Conservation (phyloP, 1,140 invertebrate species). For the Yoshiicerus persimilis region DNA sequence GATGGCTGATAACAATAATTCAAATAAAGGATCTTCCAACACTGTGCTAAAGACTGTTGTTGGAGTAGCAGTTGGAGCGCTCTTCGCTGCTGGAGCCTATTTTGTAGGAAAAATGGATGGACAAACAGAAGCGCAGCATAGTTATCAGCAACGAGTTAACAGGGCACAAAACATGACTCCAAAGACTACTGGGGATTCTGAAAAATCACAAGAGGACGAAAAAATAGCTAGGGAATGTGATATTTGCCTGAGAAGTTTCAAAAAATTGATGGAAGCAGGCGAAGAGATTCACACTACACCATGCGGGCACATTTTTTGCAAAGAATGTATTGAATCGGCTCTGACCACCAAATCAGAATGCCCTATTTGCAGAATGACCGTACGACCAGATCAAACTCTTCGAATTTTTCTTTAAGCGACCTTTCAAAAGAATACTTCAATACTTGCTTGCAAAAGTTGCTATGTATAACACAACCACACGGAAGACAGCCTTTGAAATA, state of each 20-base stretch:
- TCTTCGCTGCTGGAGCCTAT: not conserved
- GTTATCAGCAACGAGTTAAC: not conserved
- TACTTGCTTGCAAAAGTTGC: no score
- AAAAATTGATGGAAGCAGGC: slow-evolving; percentile 3
- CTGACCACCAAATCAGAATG: not conserved
- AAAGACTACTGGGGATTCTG: not conserved
- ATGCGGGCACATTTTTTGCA: slow-evolving; percentile 32
- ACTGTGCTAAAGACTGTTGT: not conserved
- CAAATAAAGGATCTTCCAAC: not conserved
- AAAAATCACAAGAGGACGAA: not conserved
- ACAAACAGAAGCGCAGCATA: not conserved
- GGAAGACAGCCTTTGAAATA: no score
- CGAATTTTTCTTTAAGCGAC: slow-evolving; percentile 16
- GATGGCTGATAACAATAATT: not conserved
- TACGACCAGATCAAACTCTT: slow-evolving; percentile 22
- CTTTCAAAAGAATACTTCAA: no score
- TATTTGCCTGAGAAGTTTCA: slow-evolving; percentile 27
- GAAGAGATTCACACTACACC: slow-evolving; percentile 37
- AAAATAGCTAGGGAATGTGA: slow-evolving; percentile 22
- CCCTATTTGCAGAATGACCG: not conserved
- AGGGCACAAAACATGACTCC: not conserved
- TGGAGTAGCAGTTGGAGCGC: not conserved
- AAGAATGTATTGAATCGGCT: not conserved
- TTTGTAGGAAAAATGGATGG: slow-evolving; percentile 13
- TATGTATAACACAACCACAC: no score